phyloP scores from a whole-genome alignment of 1,140 invertebrate species.

The Brachionus koreanus region DNA sequence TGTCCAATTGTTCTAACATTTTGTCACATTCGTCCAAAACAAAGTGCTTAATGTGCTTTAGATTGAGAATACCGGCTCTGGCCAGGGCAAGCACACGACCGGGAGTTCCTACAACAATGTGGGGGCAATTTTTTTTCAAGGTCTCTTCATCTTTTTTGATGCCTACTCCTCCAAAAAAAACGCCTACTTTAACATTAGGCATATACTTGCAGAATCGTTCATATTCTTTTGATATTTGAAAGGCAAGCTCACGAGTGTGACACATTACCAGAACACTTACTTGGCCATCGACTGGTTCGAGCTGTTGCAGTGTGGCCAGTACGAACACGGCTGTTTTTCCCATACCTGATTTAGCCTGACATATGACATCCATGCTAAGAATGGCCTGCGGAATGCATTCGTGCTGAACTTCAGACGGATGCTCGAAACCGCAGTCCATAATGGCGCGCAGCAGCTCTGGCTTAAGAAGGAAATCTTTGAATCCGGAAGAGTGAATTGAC shows the following conservation, averaged over 20 bases:
- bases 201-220: conserved; percentile 98
- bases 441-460: conserved; percentile 95
- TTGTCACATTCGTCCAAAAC: conserved; percentile 98
- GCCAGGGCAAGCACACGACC: conserved; percentile 89
- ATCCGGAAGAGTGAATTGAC: conserved; percentile 90
- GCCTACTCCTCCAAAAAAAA: conserved; percentile 93
- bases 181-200: conserved; percentile 82
- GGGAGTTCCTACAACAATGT: conserved; percentile 96
- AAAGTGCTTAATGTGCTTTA: conserved; percentile 94
- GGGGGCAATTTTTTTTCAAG: conserved; percentile 85
- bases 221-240: conserved; percentile 98
- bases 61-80: conserved; percentile 74
- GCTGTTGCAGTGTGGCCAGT: conserved; percentile 85
- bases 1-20: conserved; percentile 92
- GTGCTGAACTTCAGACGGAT: conserved; percentile 99
- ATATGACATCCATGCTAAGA: conserved; percentile 96
- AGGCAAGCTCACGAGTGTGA: conserved; percentile 93
- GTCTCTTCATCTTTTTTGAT: conserved; percentile 95
- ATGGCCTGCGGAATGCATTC: conserved; percentile 99
- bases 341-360: conserved; percentile 99
- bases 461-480: conserved; percentile 79
- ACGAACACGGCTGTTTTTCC: conserved; percentile 99
- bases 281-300: conserved; percentile 89
- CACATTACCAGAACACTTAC: conserved; percentile 92
- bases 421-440: conserved; percentile 98